Base-by-base conservation (phyloP, 2,797 vertebrate genomes). In the Channallabes apus region DNA sequence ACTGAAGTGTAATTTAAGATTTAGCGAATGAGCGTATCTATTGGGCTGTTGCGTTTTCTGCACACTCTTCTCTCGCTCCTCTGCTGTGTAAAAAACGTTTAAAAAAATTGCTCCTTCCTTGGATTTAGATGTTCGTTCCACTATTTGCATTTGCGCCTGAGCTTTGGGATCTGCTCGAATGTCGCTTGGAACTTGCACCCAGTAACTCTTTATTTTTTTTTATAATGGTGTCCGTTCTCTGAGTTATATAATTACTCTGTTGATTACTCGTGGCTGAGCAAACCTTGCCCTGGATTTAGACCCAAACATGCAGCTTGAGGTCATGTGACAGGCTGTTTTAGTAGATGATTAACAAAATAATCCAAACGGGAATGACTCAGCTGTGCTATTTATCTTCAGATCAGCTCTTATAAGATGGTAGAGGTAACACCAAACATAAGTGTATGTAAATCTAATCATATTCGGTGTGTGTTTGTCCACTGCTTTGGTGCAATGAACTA, bases 281-380 rank as follows among this genome's bases (percentile, higher is more conserved):
- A 69, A 82, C 59, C 80, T 62, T 82, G 67, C 65, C 65, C 80
- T 59, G 67, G 67, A 82, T 82, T 82, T 38, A 56, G 29, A 81
- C 79, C 79, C 62, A 72, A 71, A 62, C 76, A n/a, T 22, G 27
- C 24, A 22, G 56, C 38, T 15, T 29, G 56, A 29, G 59, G 84
- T 80, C 69, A 80, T 24, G 32, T 75, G 84, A 85, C 29, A 2
- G 54, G 79, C 51, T 1, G 24, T 62, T 76, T 82, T 59, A 71
- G 80, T 82, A 82, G 67, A 82, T 71, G 67, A 71, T 71, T 71
- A 59, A 69, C 64, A 59, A 82, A 82, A n/a, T 82, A 59, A n/a
- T 68, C 51, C 51, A 24, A 54, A 69, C 5, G 29, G 65, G 80
- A 68, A 35, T 56, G 65, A 69, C 51, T 82, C 80, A 17, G 80